phyloP scores from a whole-genome alignment of 2,797 vertebrate species.

The Rhinichthys osculus region DNA sequence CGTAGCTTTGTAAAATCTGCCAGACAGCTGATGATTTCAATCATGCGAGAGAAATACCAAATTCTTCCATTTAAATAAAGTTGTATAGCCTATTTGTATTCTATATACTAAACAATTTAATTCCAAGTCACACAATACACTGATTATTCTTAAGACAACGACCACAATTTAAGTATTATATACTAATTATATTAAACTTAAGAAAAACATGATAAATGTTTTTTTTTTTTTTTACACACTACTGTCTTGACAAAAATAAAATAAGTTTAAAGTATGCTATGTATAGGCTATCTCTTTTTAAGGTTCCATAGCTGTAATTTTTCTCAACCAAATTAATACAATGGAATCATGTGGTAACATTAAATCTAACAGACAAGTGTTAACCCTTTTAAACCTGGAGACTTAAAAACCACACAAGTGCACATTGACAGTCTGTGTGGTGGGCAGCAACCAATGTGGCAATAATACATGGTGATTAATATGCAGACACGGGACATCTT shows the following conservation, averaged over 20 bases:
- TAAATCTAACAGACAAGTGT: background rate
- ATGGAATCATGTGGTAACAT: background rate
- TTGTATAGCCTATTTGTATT: background rate
- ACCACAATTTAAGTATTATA: background rate
- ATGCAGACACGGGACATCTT: background rate
- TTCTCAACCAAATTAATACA: background rate
- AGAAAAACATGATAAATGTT: background rate
- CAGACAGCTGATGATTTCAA: slow-evolving; percentile 1
- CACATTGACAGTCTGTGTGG: background rate
- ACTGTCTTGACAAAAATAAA: background rate
- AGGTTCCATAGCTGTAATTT: background rate
- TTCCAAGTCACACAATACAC: background rate
- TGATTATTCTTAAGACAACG: background rate
- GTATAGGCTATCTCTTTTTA: background rate
- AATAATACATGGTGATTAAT: background rate
- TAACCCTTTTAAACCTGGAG: background rate
- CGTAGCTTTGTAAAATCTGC: slow-evolving; percentile 7
- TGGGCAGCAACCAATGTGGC: background rate
- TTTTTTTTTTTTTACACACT: no score
- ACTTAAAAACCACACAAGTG: background rate
- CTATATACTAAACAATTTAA: background rate
- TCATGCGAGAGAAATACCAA: background rate
- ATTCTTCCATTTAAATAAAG: background rate
- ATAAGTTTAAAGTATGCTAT: background rate
- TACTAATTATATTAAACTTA: background rate